A percentile compares a stretch with the other conserved stretches of the same genome.
Evolutionary conservation across 2,113 vertebrate species (phyloP).

Genomic region (Nesogale talazaci): DNA sequence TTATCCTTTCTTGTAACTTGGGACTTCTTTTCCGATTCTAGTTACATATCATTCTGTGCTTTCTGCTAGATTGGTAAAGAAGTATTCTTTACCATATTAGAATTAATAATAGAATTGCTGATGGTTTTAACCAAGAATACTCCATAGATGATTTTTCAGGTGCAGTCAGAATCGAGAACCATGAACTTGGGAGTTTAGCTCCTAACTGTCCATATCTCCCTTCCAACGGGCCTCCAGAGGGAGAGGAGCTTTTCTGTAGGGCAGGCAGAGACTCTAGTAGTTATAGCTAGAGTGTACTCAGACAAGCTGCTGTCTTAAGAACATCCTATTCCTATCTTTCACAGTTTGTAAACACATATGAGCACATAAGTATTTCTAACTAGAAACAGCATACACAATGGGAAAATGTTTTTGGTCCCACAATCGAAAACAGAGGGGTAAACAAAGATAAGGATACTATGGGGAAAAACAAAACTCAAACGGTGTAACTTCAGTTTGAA

Average conservation of each 20-base stretch:
- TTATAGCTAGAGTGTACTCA: not conserved
- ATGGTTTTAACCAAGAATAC: slow-evolving; percentile 50
- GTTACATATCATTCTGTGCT: slow-evolving; percentile 36
- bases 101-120: not conserved
- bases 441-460: slow-evolving; percentile 1
- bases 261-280: not conserved
- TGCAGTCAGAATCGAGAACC: slow-evolving; percentile 20
- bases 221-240: slow-evolving; percentile 15
- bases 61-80: slow-evolving; percentile 22
- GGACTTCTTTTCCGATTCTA: not conserved
- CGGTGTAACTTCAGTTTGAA: too few species aligned
- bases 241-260: not conserved
- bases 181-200: slow-evolving; percentile 10
- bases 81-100: slow-evolving; percentile 41
- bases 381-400: not conserved
- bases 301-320: not conserved
- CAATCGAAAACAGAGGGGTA: slow-evolving; percentile 12
- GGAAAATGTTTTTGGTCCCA: slow-evolving; percentile 7
- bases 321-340: not conserved
- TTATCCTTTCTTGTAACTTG: not conserved
- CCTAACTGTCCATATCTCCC: not conserved
- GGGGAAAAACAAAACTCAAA: too few species aligned
- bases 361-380: slow-evolving; percentile 38
- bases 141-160: slow-evolving; percentile 11
- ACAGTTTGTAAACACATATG: too few species aligned